Evolutionary conservation across 2,888 invertebrate species (phyloP).

Genomic region (Ariolimax columbianus): DNA sequence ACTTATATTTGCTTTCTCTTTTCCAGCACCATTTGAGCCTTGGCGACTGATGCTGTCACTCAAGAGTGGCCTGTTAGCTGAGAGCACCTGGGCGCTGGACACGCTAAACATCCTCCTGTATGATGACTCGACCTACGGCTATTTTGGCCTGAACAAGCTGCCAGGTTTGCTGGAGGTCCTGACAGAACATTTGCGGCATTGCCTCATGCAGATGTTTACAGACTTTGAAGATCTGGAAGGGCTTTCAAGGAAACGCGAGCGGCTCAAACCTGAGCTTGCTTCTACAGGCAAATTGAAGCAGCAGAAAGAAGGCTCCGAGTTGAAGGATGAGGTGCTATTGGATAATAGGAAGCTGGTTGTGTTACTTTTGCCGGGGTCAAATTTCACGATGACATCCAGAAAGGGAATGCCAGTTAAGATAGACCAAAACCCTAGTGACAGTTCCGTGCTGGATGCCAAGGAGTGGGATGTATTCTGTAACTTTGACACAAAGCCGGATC

Average conservation of each 20-base stretch:
- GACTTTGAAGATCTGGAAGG: constrained; percentile 80
- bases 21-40: constrained; percentile 92
- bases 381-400: constrained; percentile 90
- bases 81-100: constrained; percentile 98
- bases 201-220: constrained; percentile 93
- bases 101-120: constrained; percentile 95
- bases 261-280: neutral
- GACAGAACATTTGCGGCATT: constrained; percentile 89
- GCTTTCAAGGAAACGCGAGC: constrained; percentile 24
- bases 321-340: constrained; percentile 23
- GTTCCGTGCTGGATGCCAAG: constrained; percentile 89
- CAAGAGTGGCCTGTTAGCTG: constrained; percentile 94
- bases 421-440: constrained; percentile 85
- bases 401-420: constrained; percentile 89
- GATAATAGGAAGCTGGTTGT: constrained; percentile 24
- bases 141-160: constrained; percentile 94
- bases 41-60: constrained; percentile 99
- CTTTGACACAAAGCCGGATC: constrained; percentile 75
- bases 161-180: constrained; percentile 93
- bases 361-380: constrained; percentile 31
- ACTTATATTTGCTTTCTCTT: neutral
- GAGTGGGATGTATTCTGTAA: constrained; percentile 85
- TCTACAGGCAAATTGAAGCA: neutral
- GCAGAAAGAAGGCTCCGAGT: constrained; percentile 37
- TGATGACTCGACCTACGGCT: constrained; percentile 95